Base-by-base conservation (phyloP, 2,113 vertebrate species). In the Pituophis catenifer region DNA sequence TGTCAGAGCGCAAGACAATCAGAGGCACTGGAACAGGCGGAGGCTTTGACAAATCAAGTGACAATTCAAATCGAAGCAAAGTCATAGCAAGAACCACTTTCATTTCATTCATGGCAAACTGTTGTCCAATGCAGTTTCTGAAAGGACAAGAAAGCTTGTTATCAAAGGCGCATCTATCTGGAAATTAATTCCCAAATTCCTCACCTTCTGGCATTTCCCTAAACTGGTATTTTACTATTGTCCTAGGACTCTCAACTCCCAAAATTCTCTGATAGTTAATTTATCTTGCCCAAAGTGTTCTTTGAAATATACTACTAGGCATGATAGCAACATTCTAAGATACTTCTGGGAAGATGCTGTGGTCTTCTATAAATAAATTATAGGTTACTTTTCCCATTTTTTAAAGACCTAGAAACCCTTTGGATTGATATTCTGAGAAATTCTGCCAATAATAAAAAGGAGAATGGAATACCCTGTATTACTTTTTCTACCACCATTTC, bases 81-180 rank as follows among this genome's bases (percentile, higher is more conserved):
- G 97, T 98, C 95, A 98, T 44, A 2, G 98, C 98, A 11, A 97
- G 96, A 0, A 94, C 97, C 75, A 98, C 97, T 95, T 99, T 99
- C 97, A 99, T 96, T 97, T 99, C 98, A 0, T 98, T 98, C 98
- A 99, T 98, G 93, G 98, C 98, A 29, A 99, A 99, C 91, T 94
- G 98, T 97, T 99, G 99, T 62, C 99, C 98, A 0, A 99, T 99
- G 97, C 99, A 99, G 92, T 99, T 99, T 96, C 99, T 99, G 94
- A 3, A 0, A 92, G 86, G 17, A 90, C 54, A 94, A 86, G 26
- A 5, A 53, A 48, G 86, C 8, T 38, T 38, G n/a, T 90, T 87
- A 90, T 33, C 38, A 87, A 52, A 55, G 23, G 13, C 3, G n/a
- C 13, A 50, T 26, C 11, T 17, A 11, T 26, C 26, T 29, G 26